Evolutionary conservation across 2,797 vertebrate species (phyloP).

Genomic region (Phalloptychus januarius): DNA sequence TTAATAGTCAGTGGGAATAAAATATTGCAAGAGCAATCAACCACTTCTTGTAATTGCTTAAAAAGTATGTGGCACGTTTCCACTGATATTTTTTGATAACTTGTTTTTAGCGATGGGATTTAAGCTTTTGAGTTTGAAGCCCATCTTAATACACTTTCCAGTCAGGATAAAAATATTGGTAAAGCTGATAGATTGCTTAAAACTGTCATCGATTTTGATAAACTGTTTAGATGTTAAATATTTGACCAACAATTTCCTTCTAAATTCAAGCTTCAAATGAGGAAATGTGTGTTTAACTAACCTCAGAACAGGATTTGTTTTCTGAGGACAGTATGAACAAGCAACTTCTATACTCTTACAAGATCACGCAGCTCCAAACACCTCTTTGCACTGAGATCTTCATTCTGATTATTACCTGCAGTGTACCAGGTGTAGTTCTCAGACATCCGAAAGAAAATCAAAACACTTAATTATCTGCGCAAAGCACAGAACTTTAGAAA

Average conservation of each 20-base stretch:
- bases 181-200: not conserved
- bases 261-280: not conserved
- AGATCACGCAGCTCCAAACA: not conserved
- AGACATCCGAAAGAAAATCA: not conserved
- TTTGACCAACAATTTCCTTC: not conserved
- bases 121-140: too few species aligned
- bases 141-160: not conserved
- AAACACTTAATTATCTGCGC: not conserved
- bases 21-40: not conserved
- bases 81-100: not conserved
- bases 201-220: not conserved
- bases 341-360: not conserved
- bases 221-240: not conserved
- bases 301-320: not conserved
- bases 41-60: not conserved
- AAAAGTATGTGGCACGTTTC: not conserved
- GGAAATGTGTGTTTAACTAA: not conserved
- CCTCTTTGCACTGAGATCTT: not conserved
- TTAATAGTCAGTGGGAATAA: not conserved
- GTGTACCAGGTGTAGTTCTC: not conserved
- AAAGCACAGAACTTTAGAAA: not conserved
- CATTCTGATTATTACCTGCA: not conserved
- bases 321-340: not conserved
- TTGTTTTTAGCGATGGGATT: not conserved
- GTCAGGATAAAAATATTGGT: not conserved